Base-by-base conservation (phyloP, 37 sponge, comb jelly and placozoan genomes). In the Beroe ovata region DNA sequence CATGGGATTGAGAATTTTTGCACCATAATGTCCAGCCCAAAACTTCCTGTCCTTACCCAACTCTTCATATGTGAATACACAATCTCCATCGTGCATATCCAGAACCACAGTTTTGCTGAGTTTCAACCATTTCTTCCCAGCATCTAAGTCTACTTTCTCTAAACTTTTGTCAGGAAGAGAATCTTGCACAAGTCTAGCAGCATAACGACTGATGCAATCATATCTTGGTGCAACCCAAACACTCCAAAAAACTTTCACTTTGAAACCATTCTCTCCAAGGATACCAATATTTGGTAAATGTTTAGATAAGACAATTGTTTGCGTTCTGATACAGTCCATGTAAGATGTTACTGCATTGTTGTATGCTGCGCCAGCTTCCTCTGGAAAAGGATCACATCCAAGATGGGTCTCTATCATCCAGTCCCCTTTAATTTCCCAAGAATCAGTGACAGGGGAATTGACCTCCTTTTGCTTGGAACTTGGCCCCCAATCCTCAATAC, bases 311-410 rank as follows among this genome's bases (percentile, higher is more conserved):
- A 42, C 25, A 14, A 77, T 77, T 18, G 39, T 40, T 25, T 77
- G 84, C n/a, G 20, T 37, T 1, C 84, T 30, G 11, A 8, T 19
- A 23, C 84, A 39, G 23, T 21, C 38, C 11, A 40, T 32, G 84
- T 77, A 42, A 14, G 84, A 26, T n/a, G 84, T 77, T 54, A 77
- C 84, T n/a, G 47, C 41, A 25, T 77, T 77, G 47, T 77, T 21
- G 20, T 11, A 21, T 4, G 25, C 84, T 21, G 11, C 18, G 1
- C 41, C 38, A 4, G 84, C 84, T 35, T 77, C 84, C 6, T 33
- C 41, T 38, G 84, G 84, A 16, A 39, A 77, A 0, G 84, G 84
- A 23, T 77, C 84, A 77, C 84, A 77, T 8, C 84, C 84, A 77
- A 77, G 36, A 77, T 77, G 84, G 4, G n/a, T 33, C 38, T 77